Evolutionary conservation across 2,797 vertebrate species (phyloP), one percentile per base, ranked within the genome.

Genomic region (Schizothorax lantsangensis): DNA sequence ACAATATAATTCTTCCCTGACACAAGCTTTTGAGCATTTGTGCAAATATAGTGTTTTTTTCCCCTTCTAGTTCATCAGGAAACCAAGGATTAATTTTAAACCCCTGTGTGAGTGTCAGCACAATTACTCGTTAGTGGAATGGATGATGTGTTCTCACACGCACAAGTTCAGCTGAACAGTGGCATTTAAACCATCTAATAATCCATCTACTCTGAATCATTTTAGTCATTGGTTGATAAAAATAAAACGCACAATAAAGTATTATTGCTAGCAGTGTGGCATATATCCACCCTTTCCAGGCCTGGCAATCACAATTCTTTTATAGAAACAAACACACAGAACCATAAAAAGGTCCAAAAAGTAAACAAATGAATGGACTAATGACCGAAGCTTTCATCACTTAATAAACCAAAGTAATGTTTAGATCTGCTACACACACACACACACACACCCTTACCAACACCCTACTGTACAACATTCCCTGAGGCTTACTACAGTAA

Each of bases 91-190:
- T 84, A 85, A 79, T 72, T 75, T 86, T 80, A 77, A 89, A 73
- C 62, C 81, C 38, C 81, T 79, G 23, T 75, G 85, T 74, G 62
- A 74, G 47, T 77, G 52, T 64, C 40, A 83, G 59, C 57, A 92
- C 91, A 93, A 92, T 90, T 92, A 92, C 93, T 93, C 91, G 49
- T 93, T 90, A 93, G 90, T 90, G 83, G 89, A 88, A 87, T 21
- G 49, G 10, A 54, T n/a, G 64, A 74, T 17, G 62, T 89, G 79
- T 88, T 72, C 77, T 43, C 86, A 0, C 57, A 66, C 1, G 33
- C 43, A 84, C 40, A 33, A 68, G n/a, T 49, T 47, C 30, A 68
- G 30, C 11, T 68, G 19, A 36, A 69, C 11, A 30, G 26, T 47
- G 10, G 2, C 15, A 23, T 47, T 66, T 49, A 21, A 45, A 66